phyloP scores from a whole-genome alignment of 2,888 invertebrate species.

The Zele albiditarsus region DNA sequence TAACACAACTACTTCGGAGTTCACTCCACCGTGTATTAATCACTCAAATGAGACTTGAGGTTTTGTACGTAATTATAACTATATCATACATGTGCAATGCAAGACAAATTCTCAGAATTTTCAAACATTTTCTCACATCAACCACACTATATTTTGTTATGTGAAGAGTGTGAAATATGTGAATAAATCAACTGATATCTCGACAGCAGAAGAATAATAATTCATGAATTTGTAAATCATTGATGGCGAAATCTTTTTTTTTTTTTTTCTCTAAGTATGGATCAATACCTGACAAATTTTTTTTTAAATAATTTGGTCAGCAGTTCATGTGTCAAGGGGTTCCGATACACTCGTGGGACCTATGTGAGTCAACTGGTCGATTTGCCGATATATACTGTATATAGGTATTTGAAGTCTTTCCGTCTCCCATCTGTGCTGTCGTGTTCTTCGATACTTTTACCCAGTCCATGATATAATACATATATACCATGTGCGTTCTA shows the following conservation, averaged over 20 bases:
- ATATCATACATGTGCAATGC: too few relatives aligned
- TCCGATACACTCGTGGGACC: background rate
- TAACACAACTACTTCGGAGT: background rate
- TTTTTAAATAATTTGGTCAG: background rate
- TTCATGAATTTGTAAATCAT: background rate
- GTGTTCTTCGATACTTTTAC: constrained; percentile 7
- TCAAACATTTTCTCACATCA: too few relatives aligned
- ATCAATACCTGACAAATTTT: background rate
- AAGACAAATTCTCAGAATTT: too few relatives aligned
- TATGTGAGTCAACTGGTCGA: background rate
- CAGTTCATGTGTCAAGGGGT: background rate
- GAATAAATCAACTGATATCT: background rate
- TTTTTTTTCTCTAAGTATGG: background rate
- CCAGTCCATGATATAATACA: background rate
- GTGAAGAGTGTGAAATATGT: background rate
- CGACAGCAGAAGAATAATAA: background rate
- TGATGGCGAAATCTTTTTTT: background rate
- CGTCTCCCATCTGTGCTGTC: background rate
- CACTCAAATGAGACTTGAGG: background rate
- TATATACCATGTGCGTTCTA: background rate
- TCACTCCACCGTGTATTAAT: background rate
- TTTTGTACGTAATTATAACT: background rate
- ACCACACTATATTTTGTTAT: too few relatives aligned
- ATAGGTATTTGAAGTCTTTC: background rate
- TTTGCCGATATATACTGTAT: background rate